Conservation (phyloP, 2,888 invertebrate species). For the Penaeus monodon region DNA sequence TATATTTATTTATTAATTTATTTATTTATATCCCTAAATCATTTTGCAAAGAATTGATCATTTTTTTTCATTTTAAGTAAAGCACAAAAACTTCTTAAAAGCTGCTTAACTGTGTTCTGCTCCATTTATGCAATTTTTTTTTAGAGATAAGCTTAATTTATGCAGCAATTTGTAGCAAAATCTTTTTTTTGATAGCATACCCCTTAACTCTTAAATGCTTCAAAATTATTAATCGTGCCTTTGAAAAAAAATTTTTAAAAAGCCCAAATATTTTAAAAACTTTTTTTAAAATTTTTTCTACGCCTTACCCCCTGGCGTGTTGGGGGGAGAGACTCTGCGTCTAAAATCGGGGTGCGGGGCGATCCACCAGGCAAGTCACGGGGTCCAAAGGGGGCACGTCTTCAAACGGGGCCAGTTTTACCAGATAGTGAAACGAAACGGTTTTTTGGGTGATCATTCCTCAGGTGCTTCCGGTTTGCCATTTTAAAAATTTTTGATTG, state of each 20-base stretch:
- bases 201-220: too few species aligned
- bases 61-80: conserved; percentile 52
- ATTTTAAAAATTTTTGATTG: conserved; percentile 64
- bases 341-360: conserved; percentile 83
- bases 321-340: conserved; percentile 79
- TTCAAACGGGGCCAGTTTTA: conserved; percentile 77
- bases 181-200: too few species aligned
- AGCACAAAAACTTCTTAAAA: too few species aligned
- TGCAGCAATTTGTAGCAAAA: too few species aligned
- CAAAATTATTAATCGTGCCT: too few species aligned
- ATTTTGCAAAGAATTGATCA: neutral
- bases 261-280: too few species aligned
- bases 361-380: conserved; percentile 78
- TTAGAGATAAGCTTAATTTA: too few species aligned
- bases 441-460: conserved; percentile 82
- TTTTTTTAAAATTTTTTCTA: conserved; percentile 65
- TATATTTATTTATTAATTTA: too few species aligned
- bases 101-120: too few species aligned
- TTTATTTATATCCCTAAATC: too few species aligned
- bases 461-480: conserved; percentile 77
- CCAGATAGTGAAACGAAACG: conserved; percentile 80
- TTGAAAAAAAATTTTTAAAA: too few species aligned
- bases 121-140: too few species aligned
- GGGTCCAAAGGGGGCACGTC: conserved; percentile 80
- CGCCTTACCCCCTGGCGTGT: conserved; percentile 81